Evolutionary conservation across 2,888 invertebrate species (phyloP), one percentile per base, ranked within the genome.

Genomic region (Drosophila acutilabella): DNA sequence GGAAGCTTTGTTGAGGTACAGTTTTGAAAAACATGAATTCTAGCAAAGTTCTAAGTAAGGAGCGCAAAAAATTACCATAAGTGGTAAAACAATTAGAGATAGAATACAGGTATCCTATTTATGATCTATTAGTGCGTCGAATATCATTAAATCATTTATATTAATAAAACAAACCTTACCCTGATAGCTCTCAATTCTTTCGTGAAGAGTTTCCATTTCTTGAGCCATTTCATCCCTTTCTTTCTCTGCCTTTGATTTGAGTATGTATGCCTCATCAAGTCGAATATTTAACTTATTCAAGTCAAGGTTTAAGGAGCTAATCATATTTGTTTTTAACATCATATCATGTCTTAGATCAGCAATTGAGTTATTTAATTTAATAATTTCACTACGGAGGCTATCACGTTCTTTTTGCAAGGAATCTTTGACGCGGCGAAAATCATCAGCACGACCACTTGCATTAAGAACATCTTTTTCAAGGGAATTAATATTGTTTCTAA

Each of bases 171-270:
- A n/a, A n/a, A n/a, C n/a, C n/a, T n/a, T n/a, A n/a, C n/a, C n/a
- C n/a, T n/a, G n/a, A n/a, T n/a, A n/a, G n/a, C 64, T 77, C 54
- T 88, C 88, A 50, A 89, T 85, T 33, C 87, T 80, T 40, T 91
- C 90, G 44, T 89, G 83, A n/a, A 91, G 72, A 3, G 85, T 75
- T 51, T 90, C 89, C 33, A 85, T 84, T 74, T 91, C 91, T 50
- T 91, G 90, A 0, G 84, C 81, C 85, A 90, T 89, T 67, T 88
- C 88, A 59, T 90, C 89, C 8, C 91, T 81, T 58, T 91, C 91
- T 38, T 87, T 90, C 38, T 89, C 86, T 1, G 88, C 78, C 38
- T 89, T 90, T 2, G 80, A 56, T 4, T 90, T 86, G 13, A 74
- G 76, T 30, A 87, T 85, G 8, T 81, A 88, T 0, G 88, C 81